phyloP scores from a whole-genome alignment of 2,888 invertebrate genomes.

The Eurytoma californica region DNA sequence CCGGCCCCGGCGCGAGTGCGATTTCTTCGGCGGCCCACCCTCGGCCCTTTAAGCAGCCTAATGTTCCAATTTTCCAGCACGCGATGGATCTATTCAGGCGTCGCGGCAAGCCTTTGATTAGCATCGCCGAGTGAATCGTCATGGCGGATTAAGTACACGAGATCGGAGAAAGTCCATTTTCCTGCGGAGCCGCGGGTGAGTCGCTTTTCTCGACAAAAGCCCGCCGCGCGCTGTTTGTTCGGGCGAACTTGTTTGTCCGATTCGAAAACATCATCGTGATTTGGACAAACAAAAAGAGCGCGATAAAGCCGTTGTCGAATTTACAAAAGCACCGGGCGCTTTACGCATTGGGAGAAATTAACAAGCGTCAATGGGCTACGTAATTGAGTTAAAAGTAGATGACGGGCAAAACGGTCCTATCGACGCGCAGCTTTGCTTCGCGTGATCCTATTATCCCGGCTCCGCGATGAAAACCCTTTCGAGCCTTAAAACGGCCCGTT shows the following conservation, averaged over 20 bases:
- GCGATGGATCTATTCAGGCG: constrained; percentile 48
- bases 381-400: constrained; percentile 41
- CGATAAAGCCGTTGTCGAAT: constrained; percentile 27
- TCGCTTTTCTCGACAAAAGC: constrained; percentile 8
- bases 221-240: constrained; percentile 9
- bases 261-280: constrained; percentile 36
- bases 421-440: too few relatives aligned
- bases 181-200: not conserved
- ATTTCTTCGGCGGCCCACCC: constrained; percentile 28
- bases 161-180: constrained; percentile 16
- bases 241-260: constrained; percentile 7
- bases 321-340: not conserved
- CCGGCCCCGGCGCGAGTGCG: constrained; percentile 4
- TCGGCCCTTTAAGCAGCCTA: constrained; percentile 42
- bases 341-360: constrained; percentile 3
- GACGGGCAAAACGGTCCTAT: not conserved
- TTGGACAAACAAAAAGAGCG: constrained; percentile 11
- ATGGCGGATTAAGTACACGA: constrained; percentile 34
- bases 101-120: constrained; percentile 34
- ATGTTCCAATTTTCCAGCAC: constrained; percentile 54
- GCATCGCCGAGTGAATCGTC: constrained; percentile 47
- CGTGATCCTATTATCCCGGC: too few relatives aligned
- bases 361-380: constrained; percentile 21
- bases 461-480: constrained; percentile 9
- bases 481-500: too few relatives aligned